Base-by-base conservation (phyloP, 64 coral and sea anemone genomes). In the Hydrozoanthus tunicans region DNA sequence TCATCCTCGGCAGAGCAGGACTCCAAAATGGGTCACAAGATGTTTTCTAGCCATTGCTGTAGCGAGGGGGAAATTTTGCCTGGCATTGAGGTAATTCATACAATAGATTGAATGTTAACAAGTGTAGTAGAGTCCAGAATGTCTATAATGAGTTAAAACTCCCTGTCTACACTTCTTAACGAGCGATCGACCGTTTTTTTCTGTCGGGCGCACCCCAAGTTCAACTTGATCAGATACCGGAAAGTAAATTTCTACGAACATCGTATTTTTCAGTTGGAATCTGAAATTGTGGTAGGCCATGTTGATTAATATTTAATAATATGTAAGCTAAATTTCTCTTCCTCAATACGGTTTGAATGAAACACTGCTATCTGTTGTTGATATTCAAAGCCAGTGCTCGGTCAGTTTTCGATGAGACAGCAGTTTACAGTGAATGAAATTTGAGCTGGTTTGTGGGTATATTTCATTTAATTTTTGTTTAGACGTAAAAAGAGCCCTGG, bases 11-110 rank as follows among this genome's bases (percentile, higher is more conserved):
- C 53, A 9, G 55, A 23, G 6, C 4, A 72, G 73, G 83, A 72
- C 53, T 79, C 83, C 68, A 88, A 74, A 88, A 88, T 88, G 84
- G 11, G 69, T 88, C 84, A 73, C 68, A 88, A 60, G 84, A 88
- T 88, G 84, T 32, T 59, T 88, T 13, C 3, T 6, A 10, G 56
- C 67, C 15, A 54, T 56, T 88, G 73, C 55, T 56, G 68, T 73
- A 58, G 43, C 84, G 84, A 88, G 56, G 68, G 69, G 51, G 53
- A 74, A 75, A 88, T 43, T 59, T 75, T 57, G 43, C 84, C 55
- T 25, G 84, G 74, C 54, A 88, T 88, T 69, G 68, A 88, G 84
- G 84, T 88, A 88, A 88, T 88, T 74, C 70, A 43, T 56, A 59
- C 84, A 5, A 59, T 75, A 88, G 13, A 60, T 74, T 70, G 0